Evolutionary conservation across 2,888 invertebrate genomes (phyloP).

Genomic region (Oeneis ivallda): DNA sequence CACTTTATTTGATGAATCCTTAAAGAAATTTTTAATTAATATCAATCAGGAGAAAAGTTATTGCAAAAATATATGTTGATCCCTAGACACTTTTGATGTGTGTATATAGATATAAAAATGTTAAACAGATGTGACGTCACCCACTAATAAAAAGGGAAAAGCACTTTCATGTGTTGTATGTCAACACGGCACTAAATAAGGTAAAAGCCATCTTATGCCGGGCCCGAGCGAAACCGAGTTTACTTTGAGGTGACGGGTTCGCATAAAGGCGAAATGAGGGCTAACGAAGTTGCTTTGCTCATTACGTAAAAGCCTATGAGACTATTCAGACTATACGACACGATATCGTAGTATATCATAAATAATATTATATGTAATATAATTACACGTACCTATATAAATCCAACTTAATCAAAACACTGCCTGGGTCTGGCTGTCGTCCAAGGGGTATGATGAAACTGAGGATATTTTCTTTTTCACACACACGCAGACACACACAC

Average conservation of each 20-base stretch:
- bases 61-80: no score
- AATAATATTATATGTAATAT: no score
- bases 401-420: no score
- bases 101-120: background rate
- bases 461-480: no score
- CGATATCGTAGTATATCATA: slow-evolving; percentile 29
- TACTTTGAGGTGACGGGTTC: slow-evolving; percentile 37
- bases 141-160: background rate
- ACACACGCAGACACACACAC: no score
- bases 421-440: no score
- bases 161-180: slow-evolving; percentile 28
- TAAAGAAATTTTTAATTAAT: no score
- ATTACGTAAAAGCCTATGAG: slow-evolving; percentile 39
- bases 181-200: slow-evolving; percentile 26
- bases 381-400: no score
- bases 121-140: slow-evolving; percentile 1
- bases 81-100: no score
- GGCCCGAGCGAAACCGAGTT: slow-evolving; percentile 23
- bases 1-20: no score
- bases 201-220: slow-evolving; percentile 27
- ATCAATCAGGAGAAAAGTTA: no score
- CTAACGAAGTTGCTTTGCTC: slow-evolving; percentile 38
- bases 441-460: no score
- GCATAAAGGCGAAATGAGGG: slow-evolving; percentile 34
- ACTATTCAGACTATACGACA: slow-evolving; percentile 17